Conservation (phyloP, 2,797 vertebrate genomes). For the Florisuga fusca region DNA sequence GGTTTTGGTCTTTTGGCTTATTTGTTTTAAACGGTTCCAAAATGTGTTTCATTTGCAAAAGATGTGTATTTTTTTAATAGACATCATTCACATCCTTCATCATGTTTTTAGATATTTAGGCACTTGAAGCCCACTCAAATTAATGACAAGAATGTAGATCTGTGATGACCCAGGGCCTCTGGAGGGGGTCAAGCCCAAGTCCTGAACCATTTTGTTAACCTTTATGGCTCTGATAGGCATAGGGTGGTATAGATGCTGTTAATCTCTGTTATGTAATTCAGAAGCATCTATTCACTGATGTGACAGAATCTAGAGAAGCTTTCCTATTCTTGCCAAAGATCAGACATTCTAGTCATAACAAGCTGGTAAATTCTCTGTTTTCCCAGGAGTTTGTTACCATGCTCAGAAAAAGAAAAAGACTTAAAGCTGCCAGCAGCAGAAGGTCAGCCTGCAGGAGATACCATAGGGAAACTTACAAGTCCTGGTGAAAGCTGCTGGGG, state of each 20-base stretch:
- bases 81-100: fast-evolving
- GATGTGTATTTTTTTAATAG: background rate
- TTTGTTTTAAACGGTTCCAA: background rate
- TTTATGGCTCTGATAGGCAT: background rate
- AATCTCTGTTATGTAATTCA: fast-evolving
- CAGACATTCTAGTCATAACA: background rate
- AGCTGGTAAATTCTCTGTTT: background rate
- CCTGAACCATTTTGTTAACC: fast-evolving
- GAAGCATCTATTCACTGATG: background rate
- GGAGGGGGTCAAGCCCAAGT: background rate
- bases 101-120: background rate
- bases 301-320: background rate
- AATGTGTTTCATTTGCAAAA: background rate
- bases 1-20: background rate
- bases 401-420: background rate
- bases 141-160: background rate
- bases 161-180: background rate
- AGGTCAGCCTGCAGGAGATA: background rate
- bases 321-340: background rate
- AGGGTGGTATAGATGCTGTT: background rate
- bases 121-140: background rate
- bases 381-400: background rate
- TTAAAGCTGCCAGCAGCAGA: background rate
- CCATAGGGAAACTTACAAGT: background rate
- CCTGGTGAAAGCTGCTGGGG: background rate